Conservation (phyloP, 2,888 invertebrate genomes). For the Volucella bombylans region DNA sequence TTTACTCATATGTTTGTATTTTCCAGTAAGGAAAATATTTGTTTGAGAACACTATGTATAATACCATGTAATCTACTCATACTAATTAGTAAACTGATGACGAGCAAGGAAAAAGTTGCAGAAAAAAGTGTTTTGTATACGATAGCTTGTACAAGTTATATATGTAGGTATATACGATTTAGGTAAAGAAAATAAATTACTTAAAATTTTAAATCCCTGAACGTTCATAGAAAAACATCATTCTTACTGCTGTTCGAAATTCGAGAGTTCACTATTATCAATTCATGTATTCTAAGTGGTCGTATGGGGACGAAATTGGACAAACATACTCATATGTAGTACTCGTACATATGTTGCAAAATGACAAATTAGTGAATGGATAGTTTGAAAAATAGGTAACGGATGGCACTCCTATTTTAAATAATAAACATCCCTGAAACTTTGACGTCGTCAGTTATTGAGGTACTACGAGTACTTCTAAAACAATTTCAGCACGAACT, state of each 20-base stretch:
- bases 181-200: no score
- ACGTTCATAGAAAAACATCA: background rate
- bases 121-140: constrained; percentile 42
- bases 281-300: constrained; percentile 27
- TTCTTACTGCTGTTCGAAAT: constrained; percentile 22
- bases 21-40: constrained; percentile 35
- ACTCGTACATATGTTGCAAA: constrained; percentile 17
- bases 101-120: constrained; percentile 50
- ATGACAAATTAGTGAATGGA: constrained; percentile 36
- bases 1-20: constrained; percentile 36
- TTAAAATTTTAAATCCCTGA: no score
- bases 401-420: constrained; percentile 30
- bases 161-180: no score
- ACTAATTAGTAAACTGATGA: constrained; percentile 48
- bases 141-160: constrained; percentile 6
- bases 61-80: constrained; percentile 59
- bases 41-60: background rate
- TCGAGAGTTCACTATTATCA: constrained; percentile 28
- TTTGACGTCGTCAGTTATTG: constrained; percentile 47
- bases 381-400: constrained; percentile 19
- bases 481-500: constrained; percentile 39
- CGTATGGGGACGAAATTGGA: background rate
- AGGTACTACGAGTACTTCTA: constrained; percentile 9
- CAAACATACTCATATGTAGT: no score
- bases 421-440: constrained; percentile 38